Conservation (phyloP, 2,888 invertebrate species). For the Candidula unifasciata region DNA sequence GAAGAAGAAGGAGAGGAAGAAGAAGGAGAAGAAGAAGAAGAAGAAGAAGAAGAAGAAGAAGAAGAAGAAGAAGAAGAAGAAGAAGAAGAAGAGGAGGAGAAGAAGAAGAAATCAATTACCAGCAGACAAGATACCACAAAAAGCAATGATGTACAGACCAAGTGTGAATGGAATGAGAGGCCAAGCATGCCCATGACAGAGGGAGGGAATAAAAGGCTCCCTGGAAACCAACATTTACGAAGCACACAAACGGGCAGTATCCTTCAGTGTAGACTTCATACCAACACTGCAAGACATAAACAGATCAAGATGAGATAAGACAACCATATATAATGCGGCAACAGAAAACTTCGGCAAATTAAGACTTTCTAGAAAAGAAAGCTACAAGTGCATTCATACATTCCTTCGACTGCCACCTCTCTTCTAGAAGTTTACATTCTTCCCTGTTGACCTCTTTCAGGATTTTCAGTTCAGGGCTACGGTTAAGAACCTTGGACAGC, state of each 20-base stretch:
- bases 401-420: slow-evolving; percentile 84
- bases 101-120: too few species aligned
- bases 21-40: too few species aligned
- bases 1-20: too few species aligned
- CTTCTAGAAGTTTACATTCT: slow-evolving; percentile 84
- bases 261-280: neutral
- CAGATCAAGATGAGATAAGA: neutral
- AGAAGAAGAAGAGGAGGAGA: too few species aligned
- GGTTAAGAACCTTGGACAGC: slow-evolving; percentile 85
- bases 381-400: slow-evolving; percentile 82
- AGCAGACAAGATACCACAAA: too few species aligned
- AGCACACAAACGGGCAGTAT: too few species aligned
- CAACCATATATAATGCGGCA: neutral
- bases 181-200: too few species aligned
- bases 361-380: slow-evolving; percentile 78
- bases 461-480: slow-evolving; percentile 81
- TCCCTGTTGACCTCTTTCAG: slow-evolving; percentile 84
- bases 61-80: too few species aligned
- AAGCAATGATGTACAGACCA: too few species aligned
- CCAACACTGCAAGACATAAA: neutral
- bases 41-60: too few species aligned
- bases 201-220: neutral
- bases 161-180: too few species aligned
- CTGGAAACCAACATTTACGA: neutral
- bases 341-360: neutral